A percentile compares a stretch with the other conserved stretches of the same genome.
phyloP scores from a whole-genome alignment of 2,113 vertebrate genomes.

The Camelus bactrianus region DNA sequence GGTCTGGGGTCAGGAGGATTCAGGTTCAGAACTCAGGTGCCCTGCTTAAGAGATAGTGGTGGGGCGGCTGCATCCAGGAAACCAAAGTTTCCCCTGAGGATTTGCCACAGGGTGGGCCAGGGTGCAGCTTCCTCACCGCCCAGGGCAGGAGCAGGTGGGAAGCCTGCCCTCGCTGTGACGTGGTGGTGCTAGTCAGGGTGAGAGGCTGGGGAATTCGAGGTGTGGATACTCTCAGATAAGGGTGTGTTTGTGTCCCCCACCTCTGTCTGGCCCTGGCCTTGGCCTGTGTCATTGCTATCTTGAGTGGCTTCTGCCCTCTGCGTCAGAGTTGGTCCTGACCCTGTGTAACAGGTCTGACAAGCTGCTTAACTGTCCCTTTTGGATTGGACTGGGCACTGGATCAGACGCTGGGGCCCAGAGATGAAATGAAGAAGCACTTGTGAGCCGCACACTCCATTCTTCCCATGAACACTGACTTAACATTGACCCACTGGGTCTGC shows the following conservation, averaged over 20 bases:
- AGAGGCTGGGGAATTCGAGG: background rate
- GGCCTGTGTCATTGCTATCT: background rate
- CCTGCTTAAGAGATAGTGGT: background rate
- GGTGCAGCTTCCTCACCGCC: background rate
- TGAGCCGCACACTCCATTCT: background rate
- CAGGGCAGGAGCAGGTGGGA: too few species aligned
- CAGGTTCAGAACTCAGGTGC: background rate
- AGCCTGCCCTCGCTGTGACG: background rate
- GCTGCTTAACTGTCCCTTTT: background rate
- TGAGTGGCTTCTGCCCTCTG: background rate
- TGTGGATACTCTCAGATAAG: background rate
- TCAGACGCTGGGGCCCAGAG: background rate
- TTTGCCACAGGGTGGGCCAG: background rate
- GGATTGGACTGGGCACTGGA: too few species aligned
- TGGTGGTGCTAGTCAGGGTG: background rate
- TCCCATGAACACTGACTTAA: background rate
- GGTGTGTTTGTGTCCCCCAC: background rate
- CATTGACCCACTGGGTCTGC: background rate
- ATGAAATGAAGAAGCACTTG: background rate
- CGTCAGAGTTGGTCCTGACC: background rate
- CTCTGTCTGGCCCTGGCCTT: too few species aligned
- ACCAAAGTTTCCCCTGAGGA: background rate
- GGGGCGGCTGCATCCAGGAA: accelerated
- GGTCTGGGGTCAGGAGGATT: background rate
- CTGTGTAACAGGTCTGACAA: background rate